A percentile compares a stretch with the other conserved stretches of the same genome.
Evolutionary conservation across 64 coral and sea anemone species (phyloP).

Genomic region (Orbicella faveolata): DNA sequence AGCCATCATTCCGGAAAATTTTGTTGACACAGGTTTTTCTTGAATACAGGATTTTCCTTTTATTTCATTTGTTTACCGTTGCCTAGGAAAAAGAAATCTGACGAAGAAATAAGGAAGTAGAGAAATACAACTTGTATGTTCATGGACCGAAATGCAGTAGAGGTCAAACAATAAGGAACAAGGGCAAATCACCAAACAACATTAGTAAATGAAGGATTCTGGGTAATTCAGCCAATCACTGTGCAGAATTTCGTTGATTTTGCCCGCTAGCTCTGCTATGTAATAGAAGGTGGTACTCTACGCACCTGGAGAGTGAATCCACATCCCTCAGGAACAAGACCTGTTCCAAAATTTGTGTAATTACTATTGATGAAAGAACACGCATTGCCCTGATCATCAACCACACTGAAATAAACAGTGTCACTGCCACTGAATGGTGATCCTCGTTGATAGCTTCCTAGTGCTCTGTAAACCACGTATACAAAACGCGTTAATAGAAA

Average conservation of each 20-base stretch:
- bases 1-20: too few relatives aligned
- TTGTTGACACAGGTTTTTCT: too few relatives aligned
- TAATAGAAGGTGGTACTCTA: background rate
- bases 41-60: too few relatives aligned
- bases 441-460: constrained; percentile 50
- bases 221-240: too few relatives aligned
- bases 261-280: background rate
- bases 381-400: constrained; percentile 82
- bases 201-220: too few relatives aligned
- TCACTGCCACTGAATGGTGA: constrained; percentile 57
- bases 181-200: too few relatives aligned
- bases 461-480: constrained; percentile 50
- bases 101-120: too few relatives aligned
- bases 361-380: constrained; percentile 99
- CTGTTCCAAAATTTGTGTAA: constrained; percentile 85
- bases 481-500: background rate
- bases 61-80: too few relatives aligned
- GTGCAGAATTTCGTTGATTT: background rate
- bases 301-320: constrained; percentile 89
- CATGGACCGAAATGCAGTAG: too few relatives aligned
- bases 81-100: too few relatives aligned
- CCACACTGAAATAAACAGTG: constrained; percentile 92
- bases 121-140: too few relatives aligned
- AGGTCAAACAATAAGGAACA: too few relatives aligned
- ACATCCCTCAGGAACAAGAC: constrained; percentile 89